These are phyloP conservation scores for Folsomia candida DNA, from an alignment of 2,888 invertebrate genomes.

Conservation along the genomic window DNA sequence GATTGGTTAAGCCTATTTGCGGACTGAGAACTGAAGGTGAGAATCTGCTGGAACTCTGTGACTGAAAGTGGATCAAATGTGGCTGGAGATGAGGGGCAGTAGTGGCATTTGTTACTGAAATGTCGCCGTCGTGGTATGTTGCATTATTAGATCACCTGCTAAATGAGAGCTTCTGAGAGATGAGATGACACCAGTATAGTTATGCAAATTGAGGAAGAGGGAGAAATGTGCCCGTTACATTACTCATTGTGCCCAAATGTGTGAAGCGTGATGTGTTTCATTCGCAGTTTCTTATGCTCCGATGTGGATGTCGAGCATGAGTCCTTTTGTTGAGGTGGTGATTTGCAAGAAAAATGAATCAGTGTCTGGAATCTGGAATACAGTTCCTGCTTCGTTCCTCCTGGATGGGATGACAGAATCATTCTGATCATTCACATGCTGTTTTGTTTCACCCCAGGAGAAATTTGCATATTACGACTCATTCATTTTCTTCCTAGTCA, in stretches of 20 bases:
- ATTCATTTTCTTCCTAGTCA: neutral
- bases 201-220: neutral
- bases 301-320: neutral
- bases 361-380: neutral
- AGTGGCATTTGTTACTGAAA: no score
- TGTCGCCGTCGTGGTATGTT: no score
- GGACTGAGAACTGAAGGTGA: slow-evolving; percentile 11
- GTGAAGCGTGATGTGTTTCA: slow-evolving; percentile 1
- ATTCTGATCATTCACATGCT: neutral
- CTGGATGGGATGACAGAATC: slow-evolving; percentile 11
- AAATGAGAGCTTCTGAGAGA: neutral
- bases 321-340: slow-evolving; percentile 18
- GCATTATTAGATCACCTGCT: slow-evolving; percentile 20
- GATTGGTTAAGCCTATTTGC: slow-evolving; percentile 24
- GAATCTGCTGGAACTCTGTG: neutral
- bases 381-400: neutral
- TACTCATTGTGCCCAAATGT: neutral
- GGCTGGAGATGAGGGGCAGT: neutral
- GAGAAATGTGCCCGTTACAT: neutral
- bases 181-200: neutral
- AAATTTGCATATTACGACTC: slow-evolving; percentile 15
- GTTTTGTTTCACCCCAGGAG: slow-evolving; percentile 14
- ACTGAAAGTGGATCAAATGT: neutral
- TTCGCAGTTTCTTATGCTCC: neutral
- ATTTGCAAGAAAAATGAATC: slow-evolving; percentile 28